phyloP scores from a whole-genome alignment of 1,140 invertebrate genomes.

The Heliconius himera region DNA sequence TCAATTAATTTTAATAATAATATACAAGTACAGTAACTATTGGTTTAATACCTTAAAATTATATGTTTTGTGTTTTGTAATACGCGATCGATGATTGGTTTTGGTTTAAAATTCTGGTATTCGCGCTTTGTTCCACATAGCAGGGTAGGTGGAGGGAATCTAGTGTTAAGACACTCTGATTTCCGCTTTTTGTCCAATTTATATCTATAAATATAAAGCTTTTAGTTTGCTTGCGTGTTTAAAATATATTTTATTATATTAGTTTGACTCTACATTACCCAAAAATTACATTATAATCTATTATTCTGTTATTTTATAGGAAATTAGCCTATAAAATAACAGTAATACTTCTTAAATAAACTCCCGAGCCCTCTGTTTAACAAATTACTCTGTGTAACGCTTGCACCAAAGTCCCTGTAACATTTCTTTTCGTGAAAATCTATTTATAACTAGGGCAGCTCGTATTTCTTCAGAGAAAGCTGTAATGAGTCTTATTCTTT shows the following conservation, averaged over 20 bases:
- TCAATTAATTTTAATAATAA: slow-evolving; percentile 38
- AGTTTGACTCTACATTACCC: too few species aligned
- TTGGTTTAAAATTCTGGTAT: too few species aligned
- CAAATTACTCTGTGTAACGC: slow-evolving; percentile 59
- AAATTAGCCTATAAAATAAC: not conserved
- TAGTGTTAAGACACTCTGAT: too few species aligned
- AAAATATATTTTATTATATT: too few species aligned
- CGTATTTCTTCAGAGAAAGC: slow-evolving; percentile 37
- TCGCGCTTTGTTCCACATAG: too few species aligned
- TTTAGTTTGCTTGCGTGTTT: not conserved
- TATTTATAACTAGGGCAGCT: slow-evolving; percentile 80
- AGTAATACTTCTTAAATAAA: slow-evolving; percentile 4
- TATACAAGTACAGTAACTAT: not conserved
- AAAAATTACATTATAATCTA: too few species aligned
- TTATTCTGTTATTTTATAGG: too few species aligned
- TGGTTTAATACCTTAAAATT: not conserved
- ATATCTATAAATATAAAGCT: too few species aligned
- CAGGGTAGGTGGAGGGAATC: too few species aligned
- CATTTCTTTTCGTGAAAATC: slow-evolving; percentile 82
- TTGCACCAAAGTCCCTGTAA: slow-evolving; percentile 80
- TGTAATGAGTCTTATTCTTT: not conserved
- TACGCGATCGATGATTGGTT: not conserved
- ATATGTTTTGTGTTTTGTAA: not conserved
- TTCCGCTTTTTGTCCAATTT: too few species aligned
- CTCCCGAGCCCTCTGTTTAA: slow-evolving; percentile 29